Conservation (phyloP, 2,888 invertebrate species). For the Agonopterix alstromeriana region DNA sequence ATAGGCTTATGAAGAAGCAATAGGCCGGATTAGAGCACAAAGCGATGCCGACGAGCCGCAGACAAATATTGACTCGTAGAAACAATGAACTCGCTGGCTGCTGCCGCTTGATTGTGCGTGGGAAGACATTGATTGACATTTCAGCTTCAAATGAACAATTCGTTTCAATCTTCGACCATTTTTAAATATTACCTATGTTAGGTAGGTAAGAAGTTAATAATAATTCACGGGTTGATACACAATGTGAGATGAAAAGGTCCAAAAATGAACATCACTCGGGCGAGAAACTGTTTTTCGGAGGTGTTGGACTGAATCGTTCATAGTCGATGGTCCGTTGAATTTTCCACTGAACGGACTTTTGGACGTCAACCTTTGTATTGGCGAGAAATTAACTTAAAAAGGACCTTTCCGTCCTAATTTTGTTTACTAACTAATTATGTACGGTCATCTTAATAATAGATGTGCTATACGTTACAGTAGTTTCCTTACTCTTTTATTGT, state of each 20-base stretch:
- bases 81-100: conserved; percentile 43
- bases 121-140: conserved; percentile 52
- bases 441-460: conserved; percentile 35
- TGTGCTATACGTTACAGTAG: neutral
- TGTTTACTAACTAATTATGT: conserved; percentile 42
- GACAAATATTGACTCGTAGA: conserved; percentile 76
- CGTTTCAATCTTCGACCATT: too few relatives aligned
- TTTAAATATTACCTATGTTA: too few relatives aligned
- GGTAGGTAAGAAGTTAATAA: conserved; percentile 12
- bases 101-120: conserved; percentile 39
- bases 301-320: conserved; percentile 68
- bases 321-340: conserved; percentile 70
- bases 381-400: conserved; percentile 64
- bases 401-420: conserved; percentile 62
- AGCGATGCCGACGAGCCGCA: conserved; percentile 57
- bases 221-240: conserved; percentile 56
- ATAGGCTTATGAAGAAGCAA: conserved; percentile 55
- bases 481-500: neutral
- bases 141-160: conserved; percentile 23
- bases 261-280: conserved; percentile 68
- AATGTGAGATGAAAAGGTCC: conserved; percentile 70
- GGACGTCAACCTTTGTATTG: conserved; percentile 66
- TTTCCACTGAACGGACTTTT: conserved; percentile 72
- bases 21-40: conserved; percentile 63
- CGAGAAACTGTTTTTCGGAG: conserved; percentile 72